Evolutionary conservation across 2,888 invertebrate species (phyloP).

Genomic region (Heterodera filipjevi): DNA sequence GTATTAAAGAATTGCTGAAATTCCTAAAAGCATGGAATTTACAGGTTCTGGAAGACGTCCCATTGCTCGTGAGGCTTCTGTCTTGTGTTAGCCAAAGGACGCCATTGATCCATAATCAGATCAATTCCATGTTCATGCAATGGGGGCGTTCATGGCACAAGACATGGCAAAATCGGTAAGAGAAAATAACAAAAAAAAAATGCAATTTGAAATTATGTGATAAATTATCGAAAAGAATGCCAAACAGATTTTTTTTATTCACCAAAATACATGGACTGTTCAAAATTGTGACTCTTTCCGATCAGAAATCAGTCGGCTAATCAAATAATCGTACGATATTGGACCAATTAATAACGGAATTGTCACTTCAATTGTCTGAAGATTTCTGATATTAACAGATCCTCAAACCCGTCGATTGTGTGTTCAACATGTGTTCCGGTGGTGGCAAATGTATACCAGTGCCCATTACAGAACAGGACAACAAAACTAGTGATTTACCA

Average conservation of each 20-base stretch:
- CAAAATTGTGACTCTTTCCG: too few relatives aligned
- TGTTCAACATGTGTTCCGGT: slow-evolving; percentile 62
- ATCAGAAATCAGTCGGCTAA: too few relatives aligned
- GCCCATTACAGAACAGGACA: slow-evolving; percentile 53
- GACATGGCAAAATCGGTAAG: slow-evolving; percentile 60
- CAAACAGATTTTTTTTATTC: too few relatives aligned
- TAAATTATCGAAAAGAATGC: too few relatives aligned
- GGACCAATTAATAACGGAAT: too few relatives aligned
- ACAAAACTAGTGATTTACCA: slow-evolving; percentile 48
- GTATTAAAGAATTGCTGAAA: slow-evolving; percentile 14
- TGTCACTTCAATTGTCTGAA: too few relatives aligned
- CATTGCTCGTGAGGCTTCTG: slow-evolving; percentile 53
- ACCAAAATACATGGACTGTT: too few relatives aligned
- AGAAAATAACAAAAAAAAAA: background rate
- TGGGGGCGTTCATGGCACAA: slow-evolving; percentile 58
- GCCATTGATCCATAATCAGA: slow-evolving; percentile 55
- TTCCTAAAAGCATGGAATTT: slow-evolving; percentile 10
- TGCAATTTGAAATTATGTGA: too few relatives aligned
- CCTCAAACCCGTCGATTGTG: slow-evolving; percentile 56
- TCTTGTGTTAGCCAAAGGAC: slow-evolving; percentile 35
- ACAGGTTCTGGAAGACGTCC: slow-evolving; percentile 42
- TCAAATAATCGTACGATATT: too few relatives aligned
- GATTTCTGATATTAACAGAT: too few relatives aligned
- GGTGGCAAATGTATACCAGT: slow-evolving; percentile 62
- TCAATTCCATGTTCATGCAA: slow-evolving; percentile 62